Evolutionary conservation across 2,113 vertebrate genomes (phyloP).

Genomic region (Dromaius novaehollandiae): DNA sequence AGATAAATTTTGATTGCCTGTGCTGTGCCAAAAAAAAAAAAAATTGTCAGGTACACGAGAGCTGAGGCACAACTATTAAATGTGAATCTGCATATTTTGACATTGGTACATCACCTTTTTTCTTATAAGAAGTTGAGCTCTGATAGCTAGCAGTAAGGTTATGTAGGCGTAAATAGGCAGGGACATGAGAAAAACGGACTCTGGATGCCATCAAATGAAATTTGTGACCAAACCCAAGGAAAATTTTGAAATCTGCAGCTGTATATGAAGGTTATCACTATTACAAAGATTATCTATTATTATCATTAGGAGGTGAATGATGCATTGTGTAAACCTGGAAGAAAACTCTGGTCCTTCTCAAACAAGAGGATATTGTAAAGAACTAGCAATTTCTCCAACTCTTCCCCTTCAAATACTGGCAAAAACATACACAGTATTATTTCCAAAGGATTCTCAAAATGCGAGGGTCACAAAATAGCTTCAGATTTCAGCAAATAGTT

Average conservation of each 20-base stretch:
- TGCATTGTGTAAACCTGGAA: not conserved
- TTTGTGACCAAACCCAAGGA: not conserved
- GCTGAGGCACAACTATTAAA: conserved; percentile 60
- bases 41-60: conserved; percentile 56
- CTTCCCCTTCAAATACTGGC: not conserved
- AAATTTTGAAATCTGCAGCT: conserved; percentile 18
- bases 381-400: not conserved
- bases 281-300: conserved; percentile 11
- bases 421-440: not conserved
- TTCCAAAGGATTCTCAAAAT: not conserved
- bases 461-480: conserved; percentile 24
- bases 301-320: not conserved
- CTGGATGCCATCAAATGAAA: not conserved
- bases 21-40: conserved; percentile 72
- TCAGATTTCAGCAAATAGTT: not conserved
- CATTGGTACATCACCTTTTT: not conserved
- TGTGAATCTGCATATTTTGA: conserved; percentile 37
- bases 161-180: not conserved
- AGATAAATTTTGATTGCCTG: conserved; percentile 82
- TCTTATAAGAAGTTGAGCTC: conserved; percentile 10
- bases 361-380: not conserved
- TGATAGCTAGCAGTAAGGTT: not conserved
- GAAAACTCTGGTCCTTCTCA: not conserved
- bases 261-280: conserved; percentile 3
- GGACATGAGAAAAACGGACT: not conserved